These are phyloP conservation scores for Drosophila asahinai DNA, from an alignment of 1,140 invertebrate species.

Conservation along the genomic window DNA sequence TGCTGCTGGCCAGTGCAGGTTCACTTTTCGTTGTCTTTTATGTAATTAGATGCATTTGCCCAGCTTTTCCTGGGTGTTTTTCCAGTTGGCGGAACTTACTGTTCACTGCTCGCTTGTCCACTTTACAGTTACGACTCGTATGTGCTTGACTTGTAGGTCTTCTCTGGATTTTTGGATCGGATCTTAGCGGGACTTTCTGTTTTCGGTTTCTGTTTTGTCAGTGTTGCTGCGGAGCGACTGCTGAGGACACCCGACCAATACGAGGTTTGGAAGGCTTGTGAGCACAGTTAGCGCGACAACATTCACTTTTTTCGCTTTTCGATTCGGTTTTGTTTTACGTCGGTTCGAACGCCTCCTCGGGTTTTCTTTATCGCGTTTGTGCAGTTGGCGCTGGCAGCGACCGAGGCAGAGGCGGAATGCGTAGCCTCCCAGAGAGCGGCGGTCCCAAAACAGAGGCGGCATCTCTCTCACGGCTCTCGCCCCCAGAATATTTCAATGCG, in stretches of 20 bases:
- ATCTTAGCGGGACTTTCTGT: constrained; percentile 46
- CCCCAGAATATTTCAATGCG: constrained; percentile 21
- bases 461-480: constrained; percentile 1
- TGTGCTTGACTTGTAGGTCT: constrained; percentile 21
- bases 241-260: constrained; percentile 73
- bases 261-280: constrained; percentile 81
- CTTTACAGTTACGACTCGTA: constrained; percentile 31
- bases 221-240: constrained; percentile 54
- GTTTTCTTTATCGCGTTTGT: constrained; percentile 83
- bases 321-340: constrained; percentile 26
- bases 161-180: constrained; percentile 9
- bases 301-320: constrained; percentile 73
- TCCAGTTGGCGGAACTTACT: constrained; percentile 39
- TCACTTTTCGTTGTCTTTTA: constrained; percentile 27
- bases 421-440: constrained; percentile 26
- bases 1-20: neutral
- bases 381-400: constrained; percentile 35
- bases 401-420: constrained; percentile 26
- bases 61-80: neutral
- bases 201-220: constrained; percentile 26
- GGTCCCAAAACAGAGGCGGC: constrained; percentile 31
- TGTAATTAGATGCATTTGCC: constrained; percentile 43
- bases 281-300: constrained; percentile 72
- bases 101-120: constrained; percentile 33
- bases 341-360: constrained; percentile 65